A percentile compares a stretch with the other conserved stretches of the same genome.
Evolutionary conservation across 2,888 invertebrate genomes (phyloP).

Genomic region (Adelphocoris suturalis): DNA sequence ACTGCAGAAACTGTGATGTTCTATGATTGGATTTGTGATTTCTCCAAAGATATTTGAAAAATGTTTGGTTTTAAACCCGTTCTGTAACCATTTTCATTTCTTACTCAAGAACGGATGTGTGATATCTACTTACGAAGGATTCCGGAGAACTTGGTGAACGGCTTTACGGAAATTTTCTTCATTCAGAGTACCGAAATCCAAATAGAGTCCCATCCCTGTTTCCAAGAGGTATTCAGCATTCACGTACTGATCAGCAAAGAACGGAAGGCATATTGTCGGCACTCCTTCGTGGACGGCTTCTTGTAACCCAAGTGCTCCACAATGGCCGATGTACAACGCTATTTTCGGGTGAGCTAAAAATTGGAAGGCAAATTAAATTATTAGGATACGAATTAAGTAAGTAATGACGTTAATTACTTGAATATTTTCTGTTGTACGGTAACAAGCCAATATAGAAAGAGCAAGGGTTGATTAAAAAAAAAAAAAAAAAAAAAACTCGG

Average conservation of each 20-base stretch:
- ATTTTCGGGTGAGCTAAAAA: conserved; percentile 84
- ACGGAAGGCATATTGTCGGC: conserved; percentile 84
- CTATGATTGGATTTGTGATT: too few relatives aligned
- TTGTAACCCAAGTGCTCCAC: conserved; percentile 85
- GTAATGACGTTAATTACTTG: too few relatives aligned
- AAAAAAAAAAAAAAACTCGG: too few relatives aligned
- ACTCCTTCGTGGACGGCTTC: conserved; percentile 85
- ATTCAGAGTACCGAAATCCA: conserved; percentile 74
- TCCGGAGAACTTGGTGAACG: conserved; percentile 42
- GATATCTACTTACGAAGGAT: conserved; percentile 52
- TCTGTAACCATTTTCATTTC: too few relatives aligned
- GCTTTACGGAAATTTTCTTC: conserved; percentile 57
- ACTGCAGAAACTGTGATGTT: too few relatives aligned
- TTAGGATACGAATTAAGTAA: too few relatives aligned
- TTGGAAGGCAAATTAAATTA: background rate
- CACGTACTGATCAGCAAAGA: conserved; percentile 84
- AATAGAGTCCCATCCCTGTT: conserved; percentile 81
- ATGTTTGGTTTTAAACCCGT: too few relatives aligned
- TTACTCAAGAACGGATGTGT: too few relatives aligned
- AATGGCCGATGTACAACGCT: conserved; percentile 85
- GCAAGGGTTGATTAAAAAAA: too few relatives aligned
- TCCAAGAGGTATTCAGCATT: conserved; percentile 82
- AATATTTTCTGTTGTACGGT: too few relatives aligned
- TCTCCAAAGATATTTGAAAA: too few relatives aligned
- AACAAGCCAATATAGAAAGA: too few relatives aligned